Base-by-base conservation (phyloP, 2,888 invertebrate species). In the Imbricaverruca yamaguchii region DNA sequence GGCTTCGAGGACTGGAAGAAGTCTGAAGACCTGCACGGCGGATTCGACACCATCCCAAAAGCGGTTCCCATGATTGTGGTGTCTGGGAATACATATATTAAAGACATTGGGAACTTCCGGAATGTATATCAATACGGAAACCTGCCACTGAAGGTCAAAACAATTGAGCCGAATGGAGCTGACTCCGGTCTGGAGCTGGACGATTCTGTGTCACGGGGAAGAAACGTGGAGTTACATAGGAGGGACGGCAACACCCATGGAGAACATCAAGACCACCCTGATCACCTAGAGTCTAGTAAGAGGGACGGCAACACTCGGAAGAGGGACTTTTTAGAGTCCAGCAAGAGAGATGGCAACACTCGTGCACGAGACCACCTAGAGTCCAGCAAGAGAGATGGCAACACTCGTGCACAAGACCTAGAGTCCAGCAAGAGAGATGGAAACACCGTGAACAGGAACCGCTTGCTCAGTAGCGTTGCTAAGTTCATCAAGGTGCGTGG, bases 1-100 rank as follows among this genome's bases (percentile, higher is more conserved):
- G 39, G 39, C 3, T 21, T 53, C 18, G 21, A 53, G 7, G 74
- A 53, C 21, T 74, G 74, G 74, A 39, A 55, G 39, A 10, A 74
- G 55, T 55, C 53, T 9, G 74, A 74, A 21, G 74, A 74, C 13
- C 2, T 0, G 3, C 74, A 74, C 21, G 74, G 74, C 1, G 74
- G 74, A 6, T 74, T 74, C 13, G 79, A 79, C 23, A 79, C 9
- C 57, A 59, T 57, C 12, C 57, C 79, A 6, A 79, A 79, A 21
- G 57, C 79, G 10, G 57, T 79, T 12, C 79, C 79, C 23, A 57
- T 79, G 79, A 79, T 79, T 56, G 79, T 79, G 18, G 23, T 79
- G 79, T 79, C 79, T 6, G 79, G 79, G 23, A 79, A 79, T 23
- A 79, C 79, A 0, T 79, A 79, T 25, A 79, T 79, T 7, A 79